Base-by-base conservation (phyloP, 2,797 vertebrate species). In the Picus viridis region DNA sequence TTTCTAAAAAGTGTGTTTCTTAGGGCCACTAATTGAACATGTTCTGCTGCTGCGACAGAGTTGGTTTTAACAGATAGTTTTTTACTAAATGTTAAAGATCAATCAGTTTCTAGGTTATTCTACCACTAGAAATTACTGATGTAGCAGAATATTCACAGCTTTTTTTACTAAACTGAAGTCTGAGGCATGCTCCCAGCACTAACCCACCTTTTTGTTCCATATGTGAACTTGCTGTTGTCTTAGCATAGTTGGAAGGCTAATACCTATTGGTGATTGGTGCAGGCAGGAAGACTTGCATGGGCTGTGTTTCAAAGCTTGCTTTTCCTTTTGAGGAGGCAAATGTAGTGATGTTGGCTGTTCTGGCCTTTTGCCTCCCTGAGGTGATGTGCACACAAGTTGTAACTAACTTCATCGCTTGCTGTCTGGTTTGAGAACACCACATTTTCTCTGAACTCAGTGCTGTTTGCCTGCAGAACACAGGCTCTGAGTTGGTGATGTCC, bases 1-100 rank as follows among this genome's bases (percentile, higher is more conserved):
- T 79, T 92, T 94, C 80, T 78, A 87, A 90, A 95, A 93, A 67
- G 47, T 56, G 68, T 59, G 32, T 89, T 64, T 75, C 96, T 94
- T 76, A 56, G 86, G 83, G 85, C 65, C 82, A 15, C 71, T 88
- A 89, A 95, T 94, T 92, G 92, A 95, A 94, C 95, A 71, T 83
- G 57, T 93, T 83, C 43, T 89, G 95, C 83, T 54, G 41, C 32
- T 80, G 59, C 83, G 93, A 71, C 58, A 30, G 83, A 59, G 71
- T 84, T 87, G 78, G 29, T 89, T 96, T 62, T 74, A 91, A 72
- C 59, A 63, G 41, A 62, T 87, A 77, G 36, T 65, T 78, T 78
- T 65, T 56, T 89, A 64, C 86, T 90, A 85, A 91, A 70, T 49
- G n/a, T 88, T 83, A 86, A 71, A 79, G 54, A 41, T 88, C 73